Base-by-base conservation (phyloP, 2,888 invertebrate genomes). In the Drosophila hamatofila region DNA sequence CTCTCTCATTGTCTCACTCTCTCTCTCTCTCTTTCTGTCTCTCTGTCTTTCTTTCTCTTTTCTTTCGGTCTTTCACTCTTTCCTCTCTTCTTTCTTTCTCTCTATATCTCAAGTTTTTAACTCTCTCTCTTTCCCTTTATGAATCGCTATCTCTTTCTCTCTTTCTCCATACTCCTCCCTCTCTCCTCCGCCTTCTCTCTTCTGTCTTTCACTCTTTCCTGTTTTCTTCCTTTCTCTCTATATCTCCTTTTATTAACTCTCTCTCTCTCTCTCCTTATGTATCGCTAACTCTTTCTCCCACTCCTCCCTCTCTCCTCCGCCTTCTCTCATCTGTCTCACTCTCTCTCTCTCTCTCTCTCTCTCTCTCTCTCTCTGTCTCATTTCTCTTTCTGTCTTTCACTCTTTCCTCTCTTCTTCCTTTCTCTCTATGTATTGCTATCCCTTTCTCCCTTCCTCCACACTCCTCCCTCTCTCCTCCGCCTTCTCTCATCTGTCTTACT, bases 201-300 rank as follows among this genome's bases (percentile, higher is more conserved):
- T 2, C n/a, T n/a, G n/a, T n/a, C n/a, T n/a, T 18, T 18, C 18
- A 2, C 23, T 23, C 21, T 44, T 12, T 44, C 14, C 14, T 6
- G n/a, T n/a, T n/a, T n/a, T n/a, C 12, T 33, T 33, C 33, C 27
- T 33, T 2, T 11, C 41, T 12, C 18, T 21, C 4, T 2, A 3
- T 41, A 4, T 21, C 4, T 21, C 18, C 8, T n/a, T n/a, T n/a
- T n/a, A n/a, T n/a, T n/a, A n/a, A n/a, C n/a, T n/a, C n/a, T n/a
- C n/a, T n/a, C 39, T 18, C 18, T 6, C 23, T 23, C 21, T 44
- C 21, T 44, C 14, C 14, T 6, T 21, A 3, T 21, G n/a, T n/a
- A n/a, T n/a, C n/a, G n/a, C 12, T 21, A 0, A 3, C 2, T 21
- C 21, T 2, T 0, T 39, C n/a, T 9, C 9, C 2, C 3, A 7